A percentile compares a stretch with the other conserved stretches of the same genome.
Conservation (phyloP, 2,888 invertebrate species). For the Itoplectis maculator region DNA sequence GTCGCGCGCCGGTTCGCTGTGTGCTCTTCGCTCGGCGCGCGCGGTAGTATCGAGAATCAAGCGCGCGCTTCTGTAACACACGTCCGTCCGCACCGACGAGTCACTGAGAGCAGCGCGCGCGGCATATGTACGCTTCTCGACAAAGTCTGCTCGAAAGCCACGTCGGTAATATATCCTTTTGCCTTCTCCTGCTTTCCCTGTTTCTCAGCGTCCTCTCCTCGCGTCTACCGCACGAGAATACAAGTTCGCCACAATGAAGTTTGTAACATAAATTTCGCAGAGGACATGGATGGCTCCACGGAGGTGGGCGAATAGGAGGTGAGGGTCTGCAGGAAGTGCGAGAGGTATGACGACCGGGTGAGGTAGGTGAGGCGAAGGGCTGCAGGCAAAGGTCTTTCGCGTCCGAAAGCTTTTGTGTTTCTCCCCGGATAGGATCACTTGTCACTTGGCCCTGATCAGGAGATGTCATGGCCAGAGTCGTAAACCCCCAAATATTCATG, state of each 20-base stretch:
- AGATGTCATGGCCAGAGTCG: no score
- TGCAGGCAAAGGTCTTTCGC: constrained; percentile 31
- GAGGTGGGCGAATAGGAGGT: constrained; percentile 11
- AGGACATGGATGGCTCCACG: no score
- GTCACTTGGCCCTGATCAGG: no score
- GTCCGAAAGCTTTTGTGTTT: no score
- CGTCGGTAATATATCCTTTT: constrained; percentile 47
- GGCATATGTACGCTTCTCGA: neutral
- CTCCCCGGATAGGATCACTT: no score
- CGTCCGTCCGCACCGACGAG: constrained; percentile 1
- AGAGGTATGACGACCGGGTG: neutral
- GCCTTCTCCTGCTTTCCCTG: constrained; percentile 37
- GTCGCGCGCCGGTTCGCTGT: neutral
- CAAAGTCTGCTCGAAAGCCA: constrained; percentile 39
- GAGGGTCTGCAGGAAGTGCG: neutral
- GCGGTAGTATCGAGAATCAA: constrained; percentile 8
- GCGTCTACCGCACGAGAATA: constrained; percentile 24
- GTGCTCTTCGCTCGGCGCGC: neutral
- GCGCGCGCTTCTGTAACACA: neutral
- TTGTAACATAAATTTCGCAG: constrained; percentile 59
- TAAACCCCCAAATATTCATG: no score
- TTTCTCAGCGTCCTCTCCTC: constrained; percentile 54
- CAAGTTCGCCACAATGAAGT: constrained; percentile 62
- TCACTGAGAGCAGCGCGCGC: no score
- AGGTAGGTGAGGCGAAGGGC: neutral